A percentile compares a stretch with the other conserved stretches of the same genome.
These are phyloP conservation scores for Podilymbus podiceps DNA, from an alignment of 2,113 vertebrate genomes.

Conservation along the genomic window DNA sequence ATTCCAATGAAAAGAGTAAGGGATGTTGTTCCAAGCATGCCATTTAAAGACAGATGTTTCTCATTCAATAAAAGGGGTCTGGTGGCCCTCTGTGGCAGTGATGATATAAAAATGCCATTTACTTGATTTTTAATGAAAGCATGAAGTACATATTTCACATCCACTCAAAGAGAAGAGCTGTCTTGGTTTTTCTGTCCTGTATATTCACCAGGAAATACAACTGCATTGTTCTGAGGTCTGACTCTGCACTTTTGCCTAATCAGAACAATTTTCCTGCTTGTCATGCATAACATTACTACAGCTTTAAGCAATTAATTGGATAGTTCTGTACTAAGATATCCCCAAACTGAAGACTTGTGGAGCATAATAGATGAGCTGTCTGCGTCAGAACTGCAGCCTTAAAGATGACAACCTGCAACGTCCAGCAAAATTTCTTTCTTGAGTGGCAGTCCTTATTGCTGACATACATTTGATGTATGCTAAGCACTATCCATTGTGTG, in stretches of 20 bases:
- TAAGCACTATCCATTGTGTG: slow-evolving; percentile 48
- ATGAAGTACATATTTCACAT: slow-evolving; percentile 32
- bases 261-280: slow-evolving; percentile 71
- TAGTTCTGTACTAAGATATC: slow-evolving; percentile 68
- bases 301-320: slow-evolving; percentile 72
- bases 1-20: neutral
- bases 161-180: slow-evolving; percentile 40
- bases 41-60: neutral
- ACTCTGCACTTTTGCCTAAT: slow-evolving; percentile 68
- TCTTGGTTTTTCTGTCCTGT: slow-evolving; percentile 6
- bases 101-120: slow-evolving; percentile 46
- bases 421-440: slow-evolving; percentile 66
- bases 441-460: slow-evolving; percentile 66
- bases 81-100: neutral
- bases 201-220: slow-evolving; percentile 34
- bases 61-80: neutral
- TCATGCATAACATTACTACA: slow-evolving; percentile 72
- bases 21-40: neutral
- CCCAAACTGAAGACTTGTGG: slow-evolving; percentile 51
- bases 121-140: slow-evolving; percentile 62
- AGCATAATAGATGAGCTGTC: slow-evolving; percentile 64
- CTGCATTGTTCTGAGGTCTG: slow-evolving; percentile 52
- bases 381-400: slow-evolving; percentile 49
- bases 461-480: slow-evolving; percentile 52
- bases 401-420: slow-evolving; percentile 65